A percentile compares a stretch with the other conserved stretches of the same genome.
These are phyloP conservation scores for Drosophila paranaensis DNA, from an alignment of 2,888 invertebrate genomes.

Conservation along the genomic window DNA sequence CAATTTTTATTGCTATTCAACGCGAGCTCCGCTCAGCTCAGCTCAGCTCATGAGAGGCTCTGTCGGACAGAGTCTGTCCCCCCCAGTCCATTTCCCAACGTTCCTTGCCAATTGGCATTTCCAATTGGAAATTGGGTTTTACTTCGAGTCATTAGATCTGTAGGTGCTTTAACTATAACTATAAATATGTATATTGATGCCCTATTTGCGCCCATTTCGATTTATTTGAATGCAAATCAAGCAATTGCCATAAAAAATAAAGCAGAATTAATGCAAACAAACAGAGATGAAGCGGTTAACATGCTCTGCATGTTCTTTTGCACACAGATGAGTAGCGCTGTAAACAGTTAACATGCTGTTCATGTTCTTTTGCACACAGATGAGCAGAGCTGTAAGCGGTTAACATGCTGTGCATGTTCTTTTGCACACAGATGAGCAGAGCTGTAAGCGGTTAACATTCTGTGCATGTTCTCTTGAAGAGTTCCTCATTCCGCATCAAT, in stretches of 20 bases:
- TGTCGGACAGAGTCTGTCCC: no score
- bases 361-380: no score
- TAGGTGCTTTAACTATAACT: not conserved
- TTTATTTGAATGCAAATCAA: conserved; percentile 62
- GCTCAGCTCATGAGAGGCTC: no score
- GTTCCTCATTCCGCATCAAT: conserved; percentile 26
- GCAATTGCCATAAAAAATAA: conserved; percentile 39
- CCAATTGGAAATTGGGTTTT: conserved; percentile 14
- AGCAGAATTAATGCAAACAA: not conserved
- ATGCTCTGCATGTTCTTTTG: no score
- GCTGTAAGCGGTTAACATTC: conserved; percentile 45
- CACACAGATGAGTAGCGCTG: conserved; percentile 13
- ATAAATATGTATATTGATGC: not conserved
- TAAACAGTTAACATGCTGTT: conserved; percentile 44
- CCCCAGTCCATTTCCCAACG: conserved; percentile 13
- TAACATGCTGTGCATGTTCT: no score
- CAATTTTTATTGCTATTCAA: conserved; percentile 25
- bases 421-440: conserved; percentile 8
- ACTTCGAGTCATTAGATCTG: not conserved
- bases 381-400: not conserved
- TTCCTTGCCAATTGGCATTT: not conserved
- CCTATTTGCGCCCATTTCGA: conserved; percentile 10
- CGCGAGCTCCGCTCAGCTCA: no score
- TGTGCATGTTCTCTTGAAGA: conserved; percentile 33
- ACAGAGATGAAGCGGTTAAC: conserved; percentile 10